Evolutionary conservation across 2,113 vertebrate genomes (phyloP), one percentile per base, ranked within the genome.

Genomic region (Marcusenius ussheri): DNA sequence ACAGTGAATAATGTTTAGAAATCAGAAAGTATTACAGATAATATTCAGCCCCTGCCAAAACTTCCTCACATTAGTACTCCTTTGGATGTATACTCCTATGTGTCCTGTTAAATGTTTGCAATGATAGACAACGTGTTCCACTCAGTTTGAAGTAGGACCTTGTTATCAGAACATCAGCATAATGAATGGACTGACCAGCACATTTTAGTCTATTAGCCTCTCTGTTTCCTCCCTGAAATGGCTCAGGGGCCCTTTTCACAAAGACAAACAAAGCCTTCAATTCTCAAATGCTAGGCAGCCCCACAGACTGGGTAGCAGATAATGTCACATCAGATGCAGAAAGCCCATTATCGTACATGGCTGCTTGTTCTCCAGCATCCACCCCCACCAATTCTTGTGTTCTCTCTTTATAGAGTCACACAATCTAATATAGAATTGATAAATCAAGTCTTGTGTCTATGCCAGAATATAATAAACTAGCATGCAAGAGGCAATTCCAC

Each of bases 131-230:
- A 42, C 39, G 95, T 96, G 96, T 96, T 97, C 97, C 96, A 94
- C 95, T 96, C 96, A 96, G 95, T 96, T 96, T 96, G 95, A 97
- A 96, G 93, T 95, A 95, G 95, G 95, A 96, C 96, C 96, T 97
- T 96, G 97, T 97, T 97, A 97, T 95, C 96, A 96, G 96, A 96
- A 96, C 95, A 97, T 96, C 95, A 95, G 90, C 96, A 95, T 96
- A 96, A 97, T 97, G 97, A 97, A 97, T 96, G 96, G 96, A 96
- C 96, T 96, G 96, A 97, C 96, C 96, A 96, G 96, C 97, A 97
- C 96, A 97, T 97, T 96, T 96, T 96, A 95, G 95, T 97, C 96
- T 97, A 97, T 97, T 97, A 97, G 97, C 96, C 96, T 97, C 96
- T 97, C 96, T 96, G 96, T 97, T 97, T 97, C 96, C 95, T 97